A percentile compares a stretch with the other conserved stretches of the same genome.
These are phyloP conservation scores for Gadus chalcogrammus DNA, from an alignment of 2,113 vertebrate genomes.

Conservation along the genomic window DNA sequence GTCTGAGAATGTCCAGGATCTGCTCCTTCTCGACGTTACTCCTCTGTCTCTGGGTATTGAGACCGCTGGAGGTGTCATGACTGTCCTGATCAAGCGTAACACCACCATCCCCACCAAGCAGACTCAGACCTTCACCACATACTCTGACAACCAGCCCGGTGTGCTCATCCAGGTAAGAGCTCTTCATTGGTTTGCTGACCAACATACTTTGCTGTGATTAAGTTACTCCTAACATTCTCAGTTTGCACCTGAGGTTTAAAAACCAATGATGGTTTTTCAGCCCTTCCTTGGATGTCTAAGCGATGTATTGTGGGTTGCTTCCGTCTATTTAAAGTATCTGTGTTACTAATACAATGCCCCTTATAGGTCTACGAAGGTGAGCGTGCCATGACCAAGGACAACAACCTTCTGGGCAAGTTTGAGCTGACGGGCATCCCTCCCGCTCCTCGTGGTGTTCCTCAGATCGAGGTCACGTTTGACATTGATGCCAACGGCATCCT, in stretches of 20 bases:
- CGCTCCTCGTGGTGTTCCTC: slow-evolving; percentile 62
- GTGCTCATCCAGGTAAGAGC: slow-evolving; percentile 53
- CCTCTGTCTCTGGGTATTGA: slow-evolving; percentile 66
- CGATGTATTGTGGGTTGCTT: not conserved
- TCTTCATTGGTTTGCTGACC: not conserved
- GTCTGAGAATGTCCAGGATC: slow-evolving; percentile 63
- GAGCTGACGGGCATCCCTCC: slow-evolving; percentile 63
- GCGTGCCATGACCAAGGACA: slow-evolving; percentile 78
- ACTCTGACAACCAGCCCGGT: slow-evolving; percentile 61
- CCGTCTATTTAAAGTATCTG: not conserved
- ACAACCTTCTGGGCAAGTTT: slow-evolving; percentile 78
- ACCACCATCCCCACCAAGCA: slow-evolving; percentile 67
- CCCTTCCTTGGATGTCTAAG: slow-evolving; percentile 60
- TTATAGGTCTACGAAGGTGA: slow-evolving; percentile 75
- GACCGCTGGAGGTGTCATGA: slow-evolving; percentile 68
- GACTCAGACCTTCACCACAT: slow-evolving; percentile 64
- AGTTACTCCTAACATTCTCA: slow-evolving; percentile 68
- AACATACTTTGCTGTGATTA: slow-evolving; percentile 72
- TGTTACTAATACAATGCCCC: not conserved
- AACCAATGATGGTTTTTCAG: slow-evolving; percentile 31
- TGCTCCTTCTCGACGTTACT: slow-evolving; percentile 65
- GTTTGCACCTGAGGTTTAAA: slow-evolving; percentile 54
- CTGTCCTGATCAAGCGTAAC: slow-evolving; percentile 62
- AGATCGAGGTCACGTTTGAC: slow-evolving; percentile 68
- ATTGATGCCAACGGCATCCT: slow-evolving; percentile 67